Conservation (phyloP, 2,797 vertebrate genomes). For the Anabas testudineus region DNA sequence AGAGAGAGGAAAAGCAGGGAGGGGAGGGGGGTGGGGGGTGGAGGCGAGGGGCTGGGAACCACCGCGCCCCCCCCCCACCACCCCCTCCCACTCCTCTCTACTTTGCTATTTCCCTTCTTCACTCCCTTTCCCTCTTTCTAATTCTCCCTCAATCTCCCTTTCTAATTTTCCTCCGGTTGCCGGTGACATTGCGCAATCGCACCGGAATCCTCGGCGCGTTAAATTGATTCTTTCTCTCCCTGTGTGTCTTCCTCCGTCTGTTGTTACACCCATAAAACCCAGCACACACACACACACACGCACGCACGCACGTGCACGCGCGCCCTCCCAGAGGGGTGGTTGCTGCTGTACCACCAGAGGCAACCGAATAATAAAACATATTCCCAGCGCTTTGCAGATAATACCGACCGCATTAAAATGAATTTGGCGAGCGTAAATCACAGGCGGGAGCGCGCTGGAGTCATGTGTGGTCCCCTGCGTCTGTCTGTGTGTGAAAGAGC, state of each 20-base stretch:
- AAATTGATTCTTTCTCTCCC: slow-evolving; percentile 78
- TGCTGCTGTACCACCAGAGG: slow-evolving; percentile 51
- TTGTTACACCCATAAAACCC: slow-evolving; percentile 62
- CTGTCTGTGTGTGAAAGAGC: slow-evolving; percentile 10
- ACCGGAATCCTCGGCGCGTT: slow-evolving; percentile 74
- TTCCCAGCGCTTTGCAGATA: slow-evolving; percentile 67
- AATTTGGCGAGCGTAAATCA: slow-evolving; percentile 65
- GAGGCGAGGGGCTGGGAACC: slow-evolving; percentile 50
- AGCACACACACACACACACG: neutral
- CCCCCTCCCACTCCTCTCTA: neutral
- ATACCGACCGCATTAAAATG: slow-evolving; percentile 69
- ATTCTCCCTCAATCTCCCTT: slow-evolving; percentile 64
- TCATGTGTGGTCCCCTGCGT: slow-evolving; percentile 27
- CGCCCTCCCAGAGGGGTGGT: slow-evolving; percentile 1
- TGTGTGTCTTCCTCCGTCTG: slow-evolving; percentile 64
- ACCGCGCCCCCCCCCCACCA: neutral
- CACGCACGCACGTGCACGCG: slow-evolving; percentile 27
- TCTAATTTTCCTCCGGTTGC: slow-evolving; percentile 74
- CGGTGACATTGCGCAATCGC: slow-evolving; percentile 80
- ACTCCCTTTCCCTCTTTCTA: slow-evolving; percentile 44
- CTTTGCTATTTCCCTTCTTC: slow-evolving; percentile 47
- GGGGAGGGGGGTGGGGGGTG: slow-evolving; percentile 15
- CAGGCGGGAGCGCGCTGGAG: slow-evolving; percentile 31
- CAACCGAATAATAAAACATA: slow-evolving; percentile 70
- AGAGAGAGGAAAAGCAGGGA: slow-evolving; percentile 83